Evolutionary conservation across 30 jellyfish, hydroid and myxozoan species (phyloP).

Genomic region (Catostylus mosaicus): DNA sequence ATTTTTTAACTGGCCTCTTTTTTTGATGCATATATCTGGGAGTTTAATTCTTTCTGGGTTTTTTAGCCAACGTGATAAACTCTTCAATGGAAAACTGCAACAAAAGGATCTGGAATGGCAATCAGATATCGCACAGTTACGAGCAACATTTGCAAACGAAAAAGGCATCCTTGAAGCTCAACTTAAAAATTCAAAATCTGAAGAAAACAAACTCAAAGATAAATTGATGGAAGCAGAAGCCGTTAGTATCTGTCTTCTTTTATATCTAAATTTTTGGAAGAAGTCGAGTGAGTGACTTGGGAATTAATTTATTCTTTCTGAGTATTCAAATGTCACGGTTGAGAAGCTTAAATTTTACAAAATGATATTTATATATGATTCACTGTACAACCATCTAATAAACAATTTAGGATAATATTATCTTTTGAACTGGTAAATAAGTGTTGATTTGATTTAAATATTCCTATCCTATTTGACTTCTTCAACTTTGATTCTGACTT

Average conservation of each 20-base stretch:
- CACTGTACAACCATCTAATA: too few relatives aligned
- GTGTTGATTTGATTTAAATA: too few relatives aligned
- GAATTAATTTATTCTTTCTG: too few relatives aligned
- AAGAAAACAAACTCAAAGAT: constrained; percentile 68
- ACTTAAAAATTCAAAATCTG: constrained; percentile 57
- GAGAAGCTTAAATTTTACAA: too few relatives aligned
- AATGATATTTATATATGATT: too few relatives aligned
- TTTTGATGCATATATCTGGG: background rate
- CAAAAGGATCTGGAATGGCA: constrained; percentile 81
- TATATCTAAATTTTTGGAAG: background rate
- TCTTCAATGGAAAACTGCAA: constrained; percentile 55
- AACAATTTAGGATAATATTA: too few relatives aligned
- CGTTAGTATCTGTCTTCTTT: constrained; percentile 30
- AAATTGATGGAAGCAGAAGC: constrained; percentile 84
- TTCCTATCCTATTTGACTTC: too few relatives aligned
- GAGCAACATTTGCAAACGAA: constrained; percentile 48
- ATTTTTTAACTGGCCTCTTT: background rate
- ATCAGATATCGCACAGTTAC: constrained; percentile 54
- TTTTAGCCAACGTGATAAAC: constrained; percentile 73
- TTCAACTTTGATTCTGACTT: too few relatives aligned
- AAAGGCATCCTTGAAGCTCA: constrained; percentile 60
- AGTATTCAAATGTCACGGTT: too few relatives aligned
- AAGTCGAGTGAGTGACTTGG: too few relatives aligned
- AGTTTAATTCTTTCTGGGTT: background rate
- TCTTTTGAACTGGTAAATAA: too few relatives aligned